Percentiles rank a stretch among this genome's conserved stretches.
Evolutionary conservation across 2,888 invertebrate species (phyloP).

Genomic region (Spatulosminthurus flaviceps): DNA sequence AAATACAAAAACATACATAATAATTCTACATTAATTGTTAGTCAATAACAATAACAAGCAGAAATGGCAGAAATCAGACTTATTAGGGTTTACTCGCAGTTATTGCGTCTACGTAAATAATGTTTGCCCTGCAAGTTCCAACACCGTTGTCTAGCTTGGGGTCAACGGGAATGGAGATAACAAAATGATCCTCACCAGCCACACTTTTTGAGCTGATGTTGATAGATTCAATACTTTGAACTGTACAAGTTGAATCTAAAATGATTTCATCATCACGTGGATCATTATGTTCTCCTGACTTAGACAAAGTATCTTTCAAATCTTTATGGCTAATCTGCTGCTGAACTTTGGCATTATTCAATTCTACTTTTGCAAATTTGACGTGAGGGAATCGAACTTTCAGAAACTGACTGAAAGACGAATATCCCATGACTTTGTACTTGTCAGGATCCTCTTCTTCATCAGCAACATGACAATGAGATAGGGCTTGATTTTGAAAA

Average conservation of each 20-base stretch:
- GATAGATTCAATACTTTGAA: not conserved
- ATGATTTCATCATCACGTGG: not conserved
- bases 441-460: not conserved
- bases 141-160: not conserved
- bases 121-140: not conserved
- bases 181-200: not conserved
- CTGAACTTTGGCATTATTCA: conserved; percentile 26
- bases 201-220: not conserved
- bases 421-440: conserved; percentile 80
- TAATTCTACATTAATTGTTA: too few relatives aligned
- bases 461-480: conserved; percentile 65
- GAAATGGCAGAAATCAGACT: not conserved
- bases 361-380: conserved; percentile 70
- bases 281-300: too few relatives aligned
- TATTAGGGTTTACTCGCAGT: too few relatives aligned
- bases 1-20: too few relatives aligned
- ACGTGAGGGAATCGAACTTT: conserved; percentile 83
- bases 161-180: not conserved
- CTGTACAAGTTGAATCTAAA: not conserved
- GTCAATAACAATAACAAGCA: not conserved
- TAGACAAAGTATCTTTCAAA: too few relatives aligned
- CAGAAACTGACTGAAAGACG: conserved; percentile 82
- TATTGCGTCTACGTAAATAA: not conserved
- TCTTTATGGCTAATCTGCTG: not conserved
- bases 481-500: conserved; percentile 76